A percentile compares a stretch with the other conserved stretches of the same genome.
These are phyloP conservation scores for Meiosimyza platycephala DNA, from an alignment of 2,888 invertebrate species.

Conservation along the genomic window DNA sequence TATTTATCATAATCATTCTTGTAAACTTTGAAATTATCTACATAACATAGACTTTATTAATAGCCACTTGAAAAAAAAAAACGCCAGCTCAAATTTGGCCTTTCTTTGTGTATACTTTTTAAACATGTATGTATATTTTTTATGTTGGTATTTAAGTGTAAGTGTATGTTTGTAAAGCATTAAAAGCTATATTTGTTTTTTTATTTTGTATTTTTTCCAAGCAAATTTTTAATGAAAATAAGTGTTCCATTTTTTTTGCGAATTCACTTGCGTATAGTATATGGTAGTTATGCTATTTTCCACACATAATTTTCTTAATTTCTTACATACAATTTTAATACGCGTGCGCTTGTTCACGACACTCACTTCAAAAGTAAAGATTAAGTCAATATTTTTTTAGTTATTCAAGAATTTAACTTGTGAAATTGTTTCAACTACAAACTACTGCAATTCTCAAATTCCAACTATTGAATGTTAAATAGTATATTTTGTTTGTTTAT, in stretches of 20 bases:
- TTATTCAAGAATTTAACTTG: conserved; percentile 10
- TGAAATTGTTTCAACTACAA: conserved; percentile 30
- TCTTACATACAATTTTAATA: conserved; percentile 28
- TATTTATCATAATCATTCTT: too few relatives aligned
- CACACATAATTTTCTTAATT: neutral
- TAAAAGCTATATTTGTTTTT: conserved; percentile 27
- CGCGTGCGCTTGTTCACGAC: neutral
- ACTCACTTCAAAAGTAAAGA: conserved; percentile 15
- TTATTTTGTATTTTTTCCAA: neutral
- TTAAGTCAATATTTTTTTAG: conserved; percentile 15
- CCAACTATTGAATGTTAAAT: neutral
- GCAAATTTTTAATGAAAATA: conserved; percentile 22
- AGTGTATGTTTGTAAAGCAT: conserved; percentile 26
- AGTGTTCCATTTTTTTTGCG: neutral
- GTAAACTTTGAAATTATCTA: too few relatives aligned
- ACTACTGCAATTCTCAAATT: conserved; percentile 31
- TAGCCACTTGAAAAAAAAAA: too few relatives aligned
- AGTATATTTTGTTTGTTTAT: neutral
- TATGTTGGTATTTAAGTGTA: neutral
- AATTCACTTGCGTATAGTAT: neutral
- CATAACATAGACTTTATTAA: too few relatives aligned
- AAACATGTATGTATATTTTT: too few relatives aligned
- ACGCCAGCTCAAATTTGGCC: too few relatives aligned
- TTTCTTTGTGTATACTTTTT: too few relatives aligned
- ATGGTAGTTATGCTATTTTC: too few relatives aligned